Percentiles rank a stretch among this genome's conserved stretches.
phyloP scores from a whole-genome alignment of 2,888 invertebrate genomes.

The Tillus elongatus region DNA sequence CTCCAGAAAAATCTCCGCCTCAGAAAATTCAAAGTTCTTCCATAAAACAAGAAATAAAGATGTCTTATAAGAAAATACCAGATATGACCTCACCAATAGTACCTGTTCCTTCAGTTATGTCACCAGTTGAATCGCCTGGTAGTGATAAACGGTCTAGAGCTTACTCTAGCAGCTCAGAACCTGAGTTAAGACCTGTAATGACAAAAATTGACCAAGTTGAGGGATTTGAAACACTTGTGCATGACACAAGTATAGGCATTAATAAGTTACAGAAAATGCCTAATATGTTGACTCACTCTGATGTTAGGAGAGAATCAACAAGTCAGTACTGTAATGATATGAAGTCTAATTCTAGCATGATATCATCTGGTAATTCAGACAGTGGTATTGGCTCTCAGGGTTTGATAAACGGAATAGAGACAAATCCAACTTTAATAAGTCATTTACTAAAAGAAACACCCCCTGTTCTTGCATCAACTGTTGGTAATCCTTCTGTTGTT shows the following conservation, averaged over 20 bases:
- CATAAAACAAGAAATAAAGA: slow-evolving; percentile 39
- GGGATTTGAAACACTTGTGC: slow-evolving; percentile 52
- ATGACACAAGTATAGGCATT: slow-evolving; percentile 44
- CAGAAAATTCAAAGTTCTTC: slow-evolving; percentile 25
- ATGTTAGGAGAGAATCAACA: slow-evolving; percentile 5
- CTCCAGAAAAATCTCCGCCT: slow-evolving; percentile 53
- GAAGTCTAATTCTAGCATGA: neutral
- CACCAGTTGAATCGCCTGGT: slow-evolving; percentile 27
- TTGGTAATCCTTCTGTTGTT: slow-evolving; percentile 16
- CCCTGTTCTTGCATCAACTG: slow-evolving; percentile 22
- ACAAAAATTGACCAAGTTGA: slow-evolving; percentile 55
- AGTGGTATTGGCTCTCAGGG: slow-evolving; percentile 30
- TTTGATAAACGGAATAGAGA: slow-evolving; percentile 58
- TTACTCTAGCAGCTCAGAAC: slow-evolving; percentile 45
- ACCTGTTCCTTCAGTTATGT: slow-evolving; percentile 28
- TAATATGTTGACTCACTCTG: slow-evolving; percentile 13
- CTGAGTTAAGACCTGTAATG: slow-evolving; percentile 53
- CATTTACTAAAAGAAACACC: slow-evolving; percentile 54
- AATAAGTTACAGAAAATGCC: slow-evolving; percentile 30
- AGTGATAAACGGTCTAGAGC: slow-evolving; percentile 35
- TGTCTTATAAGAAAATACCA: slow-evolving; percentile 11
- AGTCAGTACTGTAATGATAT: slow-evolving; percentile 6
- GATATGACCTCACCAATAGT: slow-evolving; percentile 19
- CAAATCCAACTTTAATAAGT: slow-evolving; percentile 62
- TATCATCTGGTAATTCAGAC: neutral